A percentile compares a stretch with the other conserved stretches of the same genome.
phyloP scores from a whole-genome alignment of 2,797 vertebrate genomes.

The Allobates femoralis region DNA sequence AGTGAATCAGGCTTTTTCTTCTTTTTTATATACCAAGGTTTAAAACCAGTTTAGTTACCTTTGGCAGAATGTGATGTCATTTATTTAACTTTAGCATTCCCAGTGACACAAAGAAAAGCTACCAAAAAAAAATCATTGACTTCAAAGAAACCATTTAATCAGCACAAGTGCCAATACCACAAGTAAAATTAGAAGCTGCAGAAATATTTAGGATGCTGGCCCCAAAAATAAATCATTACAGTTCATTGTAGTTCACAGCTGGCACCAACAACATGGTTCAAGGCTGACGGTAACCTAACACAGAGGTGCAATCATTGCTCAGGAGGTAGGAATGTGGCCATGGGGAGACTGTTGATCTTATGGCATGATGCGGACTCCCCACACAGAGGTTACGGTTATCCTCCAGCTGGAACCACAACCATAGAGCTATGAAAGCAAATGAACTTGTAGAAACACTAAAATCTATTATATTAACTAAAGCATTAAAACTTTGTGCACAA shows the following conservation, averaged over 20 bases:
- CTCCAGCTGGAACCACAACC: not conserved
- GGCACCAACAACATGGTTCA: not conserved
- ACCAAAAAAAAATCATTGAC: not conserved
- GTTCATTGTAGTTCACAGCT: not conserved
- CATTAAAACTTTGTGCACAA: not conserved
- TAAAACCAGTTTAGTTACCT: too few species aligned
- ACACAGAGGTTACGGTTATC: constrained; percentile 13
- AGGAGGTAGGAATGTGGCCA: constrained; percentile 18
- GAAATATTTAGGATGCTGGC: not conserved
- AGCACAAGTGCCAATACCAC: not conserved
- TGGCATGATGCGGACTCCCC: not conserved
- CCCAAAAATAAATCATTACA: not conserved
- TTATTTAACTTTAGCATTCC: not conserved
- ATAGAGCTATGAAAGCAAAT: not conserved
- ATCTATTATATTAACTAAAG: not conserved
- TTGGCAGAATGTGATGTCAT: not conserved
- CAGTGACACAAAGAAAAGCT: not conserved
- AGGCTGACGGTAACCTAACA: not conserved
- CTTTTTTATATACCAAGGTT: too few species aligned
- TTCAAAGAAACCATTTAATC: not conserved
- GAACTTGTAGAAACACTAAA: not conserved
- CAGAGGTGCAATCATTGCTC: constrained; percentile 1
- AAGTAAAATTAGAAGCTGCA: not conserved
- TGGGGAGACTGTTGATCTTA: constrained; percentile 12
- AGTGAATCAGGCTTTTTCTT: too few species aligned